phyloP scores from a whole-genome alignment of 2,797 vertebrate genomes.

The Neopelma chrysocephalum region DNA sequence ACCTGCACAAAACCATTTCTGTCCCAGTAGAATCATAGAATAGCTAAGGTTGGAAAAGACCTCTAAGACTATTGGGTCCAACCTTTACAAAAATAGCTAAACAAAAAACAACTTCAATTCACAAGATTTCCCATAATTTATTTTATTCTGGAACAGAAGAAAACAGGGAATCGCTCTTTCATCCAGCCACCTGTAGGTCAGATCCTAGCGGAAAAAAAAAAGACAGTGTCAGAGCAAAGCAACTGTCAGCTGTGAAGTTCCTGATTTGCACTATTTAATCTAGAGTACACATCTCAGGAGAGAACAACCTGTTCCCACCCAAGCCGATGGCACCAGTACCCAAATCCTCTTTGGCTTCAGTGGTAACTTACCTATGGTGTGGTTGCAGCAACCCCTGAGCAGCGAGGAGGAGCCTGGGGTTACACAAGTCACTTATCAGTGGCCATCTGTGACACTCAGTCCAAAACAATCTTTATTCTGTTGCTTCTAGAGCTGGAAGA shows the following conservation, averaged over 20 bases:
- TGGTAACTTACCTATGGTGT: not conserved
- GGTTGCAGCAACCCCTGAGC: not conserved
- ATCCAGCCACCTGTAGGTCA: not conserved
- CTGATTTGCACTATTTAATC: not conserved
- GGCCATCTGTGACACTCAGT: not conserved
- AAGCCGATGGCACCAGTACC: not conserved
- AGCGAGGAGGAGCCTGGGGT: not conserved
- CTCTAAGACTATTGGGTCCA: not conserved
- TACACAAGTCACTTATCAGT: rapidly evolving
- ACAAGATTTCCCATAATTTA: not conserved
- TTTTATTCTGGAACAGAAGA: slow-evolving; percentile 15
- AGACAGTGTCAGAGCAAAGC: not conserved
- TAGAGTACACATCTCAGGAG: not conserved
- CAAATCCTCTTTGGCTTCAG: not conserved
- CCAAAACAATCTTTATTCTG: not conserved
- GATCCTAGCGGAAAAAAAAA: not conserved
- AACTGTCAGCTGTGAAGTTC: not conserved
- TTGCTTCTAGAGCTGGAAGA: not conserved
- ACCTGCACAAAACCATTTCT: not conserved
- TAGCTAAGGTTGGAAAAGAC: not conserved
- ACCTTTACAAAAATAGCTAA: not conserved
- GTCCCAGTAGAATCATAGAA: not conserved
- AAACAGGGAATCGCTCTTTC: not conserved
- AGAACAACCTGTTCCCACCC: not conserved
- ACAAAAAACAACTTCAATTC: not conserved